A percentile compares a stretch with the other conserved stretches of the same genome.
phyloP scores from a whole-genome alignment of 2,113 vertebrate species.

The Dinomys branickii region DNA sequence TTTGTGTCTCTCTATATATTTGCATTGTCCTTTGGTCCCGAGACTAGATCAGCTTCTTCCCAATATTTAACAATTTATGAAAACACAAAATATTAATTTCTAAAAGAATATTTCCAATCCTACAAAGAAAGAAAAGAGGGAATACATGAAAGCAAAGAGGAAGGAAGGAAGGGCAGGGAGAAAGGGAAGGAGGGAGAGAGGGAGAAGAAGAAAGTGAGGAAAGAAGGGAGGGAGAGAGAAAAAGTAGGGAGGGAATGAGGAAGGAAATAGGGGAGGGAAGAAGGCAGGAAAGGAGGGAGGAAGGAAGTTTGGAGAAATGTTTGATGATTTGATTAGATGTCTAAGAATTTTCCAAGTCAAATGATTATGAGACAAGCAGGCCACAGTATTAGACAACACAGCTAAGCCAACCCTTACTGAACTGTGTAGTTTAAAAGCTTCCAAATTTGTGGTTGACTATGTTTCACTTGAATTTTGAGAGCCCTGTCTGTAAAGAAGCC shows the following conservation, averaged over 20 bases:
- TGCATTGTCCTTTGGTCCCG: not conserved
- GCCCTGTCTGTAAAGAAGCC: not conserved
- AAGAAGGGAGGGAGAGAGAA: not conserved
- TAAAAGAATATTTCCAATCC: not conserved
- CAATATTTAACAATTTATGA: not conserved
- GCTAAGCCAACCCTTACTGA: not conserved
- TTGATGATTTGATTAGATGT: not conserved
- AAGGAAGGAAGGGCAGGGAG: not conserved
- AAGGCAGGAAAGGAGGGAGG: not conserved
- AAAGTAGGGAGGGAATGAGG: too few relatives aligned
- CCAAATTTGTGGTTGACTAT: not conserved
- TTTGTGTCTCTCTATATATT: not conserved
- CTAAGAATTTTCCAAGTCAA: not conserved
- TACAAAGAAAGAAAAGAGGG: not conserved
- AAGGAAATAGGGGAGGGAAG: not conserved
- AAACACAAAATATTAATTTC: not conserved
- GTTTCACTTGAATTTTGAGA: not conserved
- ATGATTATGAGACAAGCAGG: not conserved
- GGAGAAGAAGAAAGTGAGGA: not conserved
- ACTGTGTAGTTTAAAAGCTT: not conserved
- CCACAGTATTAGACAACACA: not conserved
- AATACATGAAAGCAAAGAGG: accelerated
- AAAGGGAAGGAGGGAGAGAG: not conserved
- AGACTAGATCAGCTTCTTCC: not conserved
- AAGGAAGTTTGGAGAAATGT: not conserved